These are phyloP conservation scores for Frieseomelitta varia DNA, from an alignment of 1,140 invertebrate species.

Conservation along the genomic window DNA sequence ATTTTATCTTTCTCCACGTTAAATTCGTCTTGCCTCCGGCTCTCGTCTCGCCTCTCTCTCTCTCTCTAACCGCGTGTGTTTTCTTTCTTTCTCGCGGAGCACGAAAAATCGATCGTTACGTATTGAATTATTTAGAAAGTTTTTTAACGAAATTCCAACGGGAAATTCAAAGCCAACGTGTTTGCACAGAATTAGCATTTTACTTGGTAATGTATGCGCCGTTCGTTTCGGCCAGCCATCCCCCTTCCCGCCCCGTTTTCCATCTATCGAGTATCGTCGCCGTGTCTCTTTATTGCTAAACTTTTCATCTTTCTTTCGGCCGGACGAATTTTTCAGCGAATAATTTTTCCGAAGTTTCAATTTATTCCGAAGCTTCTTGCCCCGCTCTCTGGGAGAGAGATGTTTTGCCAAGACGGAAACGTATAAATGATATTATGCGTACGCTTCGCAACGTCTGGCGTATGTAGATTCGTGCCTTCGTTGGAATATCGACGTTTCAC, in stretches of 20 bases:
- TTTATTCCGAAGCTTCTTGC: background rate
- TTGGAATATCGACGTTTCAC: background rate
- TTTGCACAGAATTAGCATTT: slow-evolving; percentile 1
- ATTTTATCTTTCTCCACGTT: background rate
- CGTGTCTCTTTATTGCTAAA: background rate
- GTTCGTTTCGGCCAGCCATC: background rate
- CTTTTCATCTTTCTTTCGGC: background rate
- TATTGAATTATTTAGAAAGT: background rate
- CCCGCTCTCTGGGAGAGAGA: background rate
- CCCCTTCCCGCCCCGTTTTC: background rate
- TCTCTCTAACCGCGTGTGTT: too few relatives aligned
- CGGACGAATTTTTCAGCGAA: background rate
- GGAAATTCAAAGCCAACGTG: background rate
- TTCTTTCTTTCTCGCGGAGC: background rate
- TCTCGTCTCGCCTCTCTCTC: too few relatives aligned
- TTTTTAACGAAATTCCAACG: background rate
- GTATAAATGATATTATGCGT: background rate
- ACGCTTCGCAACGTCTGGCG: too few relatives aligned
- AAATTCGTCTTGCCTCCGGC: background rate
- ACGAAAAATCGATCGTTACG: background rate
- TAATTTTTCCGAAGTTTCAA: background rate
- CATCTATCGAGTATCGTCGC: background rate
- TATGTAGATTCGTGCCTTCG: background rate
- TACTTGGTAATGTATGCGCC: background rate
- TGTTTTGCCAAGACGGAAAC: background rate